A percentile compares a stretch with the other conserved stretches of the same genome.
These are phyloP conservation scores for Edolisoma coerulescens DNA, from an alignment of 2,113 vertebrate genomes.

Conservation along the genomic window DNA sequence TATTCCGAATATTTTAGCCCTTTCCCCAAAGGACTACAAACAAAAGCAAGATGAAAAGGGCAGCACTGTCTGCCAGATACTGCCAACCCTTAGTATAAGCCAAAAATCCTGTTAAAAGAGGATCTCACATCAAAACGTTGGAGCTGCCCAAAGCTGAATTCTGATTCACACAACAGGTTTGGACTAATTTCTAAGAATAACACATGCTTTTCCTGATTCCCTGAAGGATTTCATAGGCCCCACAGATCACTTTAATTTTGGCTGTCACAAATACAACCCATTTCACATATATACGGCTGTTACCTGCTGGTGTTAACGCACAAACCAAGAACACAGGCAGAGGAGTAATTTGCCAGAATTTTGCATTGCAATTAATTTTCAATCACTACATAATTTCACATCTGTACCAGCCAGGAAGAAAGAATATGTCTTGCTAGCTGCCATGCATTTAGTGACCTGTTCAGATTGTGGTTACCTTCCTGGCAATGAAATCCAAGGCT, in stretches of 20 bases:
- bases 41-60: constrained; percentile 49
- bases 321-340: neutral
- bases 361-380: neutral
- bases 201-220: neutral
- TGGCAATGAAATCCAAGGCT: neutral
- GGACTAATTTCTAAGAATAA: neutral
- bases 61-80: constrained; percentile 24
- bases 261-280: neutral
- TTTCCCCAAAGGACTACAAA: constrained; percentile 40
- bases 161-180: neutral
- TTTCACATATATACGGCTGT: neutral
- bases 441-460: neutral
- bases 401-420: neutral
- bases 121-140: neutral
- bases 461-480: neutral
- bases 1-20: neutral
- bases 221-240: neutral
- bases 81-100: neutral
- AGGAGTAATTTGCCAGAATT: neutral
- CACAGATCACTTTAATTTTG: neutral
- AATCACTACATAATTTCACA: neutral
- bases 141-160: constrained; percentile 14
- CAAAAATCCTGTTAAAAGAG: constrained; percentile 34
- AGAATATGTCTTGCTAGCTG: neutral
- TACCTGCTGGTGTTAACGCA: neutral